phyloP scores from a whole-genome alignment of 2,113 vertebrate species.

The Nicator chloris region DNA sequence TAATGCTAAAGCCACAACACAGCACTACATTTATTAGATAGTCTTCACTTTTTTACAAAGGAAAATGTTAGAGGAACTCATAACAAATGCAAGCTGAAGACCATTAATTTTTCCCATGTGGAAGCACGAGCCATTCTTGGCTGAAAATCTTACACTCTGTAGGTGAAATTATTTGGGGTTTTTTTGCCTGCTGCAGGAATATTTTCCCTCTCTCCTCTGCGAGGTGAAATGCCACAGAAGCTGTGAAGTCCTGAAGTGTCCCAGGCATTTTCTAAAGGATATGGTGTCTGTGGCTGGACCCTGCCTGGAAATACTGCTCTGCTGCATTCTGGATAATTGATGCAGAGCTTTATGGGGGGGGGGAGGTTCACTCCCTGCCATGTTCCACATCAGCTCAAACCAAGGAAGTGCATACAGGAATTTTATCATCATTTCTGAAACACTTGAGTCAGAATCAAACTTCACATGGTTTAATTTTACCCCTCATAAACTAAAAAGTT shows the following conservation, averaged over 20 bases:
- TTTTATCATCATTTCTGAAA: background rate
- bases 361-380: background rate
- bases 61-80: conserved; percentile 32
- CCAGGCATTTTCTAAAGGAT: background rate
- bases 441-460: background rate
- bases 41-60: conserved; percentile 45
- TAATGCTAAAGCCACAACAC: background rate
- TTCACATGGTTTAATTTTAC: background rate
- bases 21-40: conserved; percentile 51
- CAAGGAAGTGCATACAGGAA: background rate
- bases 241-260: background rate
- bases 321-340: background rate
- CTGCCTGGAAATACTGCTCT: background rate
- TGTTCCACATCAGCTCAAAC: background rate
- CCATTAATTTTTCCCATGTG: conserved; percentile 58
- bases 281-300: background rate
- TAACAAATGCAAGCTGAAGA: conserved; percentile 58
- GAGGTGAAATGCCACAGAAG: background rate
- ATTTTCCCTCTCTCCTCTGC: background rate
- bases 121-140: conserved; percentile 39
- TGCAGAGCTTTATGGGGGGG: background rate
- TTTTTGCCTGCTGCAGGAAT: background rate
- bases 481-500: background rate
- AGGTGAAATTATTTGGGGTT: conserved; percentile 18
- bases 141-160: conserved; percentile 12